Evolutionary conservation across 2,797 vertebrate genomes (phyloP).

Genomic region (Microctenopoma stevenorrisi): DNA sequence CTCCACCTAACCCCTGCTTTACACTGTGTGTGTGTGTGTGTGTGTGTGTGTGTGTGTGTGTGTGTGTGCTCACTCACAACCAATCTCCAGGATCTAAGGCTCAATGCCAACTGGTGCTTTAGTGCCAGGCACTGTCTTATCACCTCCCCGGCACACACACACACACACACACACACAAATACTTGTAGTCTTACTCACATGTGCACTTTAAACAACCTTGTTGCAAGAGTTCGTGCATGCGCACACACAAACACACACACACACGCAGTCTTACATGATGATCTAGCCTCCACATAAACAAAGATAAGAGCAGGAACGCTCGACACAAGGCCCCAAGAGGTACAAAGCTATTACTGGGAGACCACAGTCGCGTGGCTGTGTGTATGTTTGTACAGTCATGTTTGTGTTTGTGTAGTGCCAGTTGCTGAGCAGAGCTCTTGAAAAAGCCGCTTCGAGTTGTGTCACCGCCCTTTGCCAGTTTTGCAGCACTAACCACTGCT

Average conservation of each 20-base stretch:
- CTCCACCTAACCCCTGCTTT: slow-evolving; percentile 54
- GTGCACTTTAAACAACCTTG: slow-evolving; percentile 63
- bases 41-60: too few relatives aligned
- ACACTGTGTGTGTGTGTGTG: slow-evolving; percentile 27
- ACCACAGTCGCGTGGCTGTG: slow-evolving; percentile 80
- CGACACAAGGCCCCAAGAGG: slow-evolving; percentile 77
- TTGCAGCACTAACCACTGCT: slow-evolving; percentile 36
- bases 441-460: slow-evolving; percentile 29
- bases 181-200: slow-evolving; percentile 52
- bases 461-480: slow-evolving; percentile 34
- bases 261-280: slow-evolving; percentile 69
- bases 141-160: slow-evolving; percentile 69
- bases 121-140: slow-evolving; percentile 90
- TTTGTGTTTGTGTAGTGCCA: slow-evolving; percentile 54
- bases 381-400: slow-evolving; percentile 27
- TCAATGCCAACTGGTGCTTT: slow-evolving; percentile 80
- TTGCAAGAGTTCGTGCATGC: slow-evolving; percentile 51
- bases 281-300: slow-evolving; percentile 92
- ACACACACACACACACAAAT: slow-evolving; percentile 35
- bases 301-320: slow-evolving; percentile 89
- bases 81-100: slow-evolving; percentile 73
- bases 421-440: slow-evolving; percentile 31
- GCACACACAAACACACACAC: slow-evolving; percentile 19
- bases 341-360: slow-evolving; percentile 82
- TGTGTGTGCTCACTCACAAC: slow-evolving; percentile 23